Percentiles rank a stretch among this genome's conserved stretches.
These are phyloP conservation scores for Agrochola litura DNA, from an alignment of 2,888 invertebrate species.

Conservation along the genomic window DNA sequence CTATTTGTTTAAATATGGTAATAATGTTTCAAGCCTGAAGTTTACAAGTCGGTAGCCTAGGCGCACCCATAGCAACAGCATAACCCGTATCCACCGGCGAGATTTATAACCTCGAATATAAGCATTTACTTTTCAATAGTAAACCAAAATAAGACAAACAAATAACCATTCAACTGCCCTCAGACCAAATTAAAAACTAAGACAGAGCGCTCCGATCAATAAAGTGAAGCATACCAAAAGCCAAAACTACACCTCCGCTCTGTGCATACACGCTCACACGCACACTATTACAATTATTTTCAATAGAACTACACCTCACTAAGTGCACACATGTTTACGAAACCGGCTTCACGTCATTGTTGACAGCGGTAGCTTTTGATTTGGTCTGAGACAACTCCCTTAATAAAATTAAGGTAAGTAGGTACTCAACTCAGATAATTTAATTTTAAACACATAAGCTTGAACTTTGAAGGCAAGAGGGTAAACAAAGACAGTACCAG, in stretches of 20 bases:
- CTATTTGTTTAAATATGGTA: conserved; percentile 33
- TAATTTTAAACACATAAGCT: background rate
- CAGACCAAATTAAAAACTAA: no score
- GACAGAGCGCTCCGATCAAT: no score
- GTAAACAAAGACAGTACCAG: conserved; percentile 26
- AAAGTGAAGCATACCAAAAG: no score
- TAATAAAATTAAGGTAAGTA: background rate
- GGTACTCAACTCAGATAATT: background rate
- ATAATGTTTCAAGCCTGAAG: background rate
- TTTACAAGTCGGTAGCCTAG: conserved; percentile 11
- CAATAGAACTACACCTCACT: no score
- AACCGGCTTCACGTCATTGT: no score
- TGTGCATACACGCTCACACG: no score
- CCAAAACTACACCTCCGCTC: no score
- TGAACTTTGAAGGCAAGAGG: background rate
- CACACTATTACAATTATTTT: no score
- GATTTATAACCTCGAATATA: conserved; percentile 8
- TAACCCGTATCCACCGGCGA: background rate
- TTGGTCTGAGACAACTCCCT: no score
- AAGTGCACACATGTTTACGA: no score
- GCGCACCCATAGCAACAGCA: conserved; percentile 17
- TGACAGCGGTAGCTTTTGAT: no score
- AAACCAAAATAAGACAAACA: background rate
- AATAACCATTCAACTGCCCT: background rate
- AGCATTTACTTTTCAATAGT: background rate